These are phyloP conservation scores for Eciton burchellii DNA, from an alignment of 1,140 invertebrate species.

Conservation along the genomic window DNA sequence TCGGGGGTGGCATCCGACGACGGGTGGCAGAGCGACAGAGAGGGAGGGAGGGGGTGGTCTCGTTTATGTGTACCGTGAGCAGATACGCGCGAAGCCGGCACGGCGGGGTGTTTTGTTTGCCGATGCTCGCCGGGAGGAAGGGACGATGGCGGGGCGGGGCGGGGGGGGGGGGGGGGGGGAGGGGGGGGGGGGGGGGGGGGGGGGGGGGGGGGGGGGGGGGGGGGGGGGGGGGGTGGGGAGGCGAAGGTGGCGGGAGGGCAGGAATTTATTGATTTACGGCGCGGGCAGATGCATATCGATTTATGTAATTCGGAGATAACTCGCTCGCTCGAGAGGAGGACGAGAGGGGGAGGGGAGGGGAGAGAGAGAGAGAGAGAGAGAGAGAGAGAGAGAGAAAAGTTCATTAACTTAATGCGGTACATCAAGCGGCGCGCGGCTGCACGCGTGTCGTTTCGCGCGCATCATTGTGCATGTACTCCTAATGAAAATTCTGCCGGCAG, in stretches of 20 bases:
- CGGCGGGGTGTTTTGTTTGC: constrained; percentile 62
- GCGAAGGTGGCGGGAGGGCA: neutral
- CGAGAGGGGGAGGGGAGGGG: too few species aligned
- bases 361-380: neutral
- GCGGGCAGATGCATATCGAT: constrained; percentile 60
- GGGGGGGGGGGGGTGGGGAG: too few species aligned
- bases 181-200: neutral
- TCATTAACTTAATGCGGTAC: constrained; percentile 46
- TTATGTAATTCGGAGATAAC: constrained; percentile 51
- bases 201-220: too few species aligned
- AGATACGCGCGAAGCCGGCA: constrained; percentile 7
- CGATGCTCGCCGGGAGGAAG: constrained; percentile 44
- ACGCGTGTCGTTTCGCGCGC: constrained; percentile 4
- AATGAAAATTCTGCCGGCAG: constrained; percentile 8
- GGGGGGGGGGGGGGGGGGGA: too few species aligned
- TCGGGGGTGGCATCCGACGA: neutral
- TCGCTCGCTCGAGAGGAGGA: constrained; percentile 18
- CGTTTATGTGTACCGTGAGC: constrained; percentile 9
- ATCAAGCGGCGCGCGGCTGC: constrained; percentile 13
- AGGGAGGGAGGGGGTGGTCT: too few species aligned
- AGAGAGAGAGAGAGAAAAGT: constrained; percentile 13
- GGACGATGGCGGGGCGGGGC: too few species aligned
- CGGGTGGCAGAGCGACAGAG: too few species aligned
- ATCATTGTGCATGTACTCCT: neutral
- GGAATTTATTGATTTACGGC: constrained; percentile 69